Conservation (phyloP, 2,888 invertebrate genomes). For the Phrixothrix hirtus region DNA sequence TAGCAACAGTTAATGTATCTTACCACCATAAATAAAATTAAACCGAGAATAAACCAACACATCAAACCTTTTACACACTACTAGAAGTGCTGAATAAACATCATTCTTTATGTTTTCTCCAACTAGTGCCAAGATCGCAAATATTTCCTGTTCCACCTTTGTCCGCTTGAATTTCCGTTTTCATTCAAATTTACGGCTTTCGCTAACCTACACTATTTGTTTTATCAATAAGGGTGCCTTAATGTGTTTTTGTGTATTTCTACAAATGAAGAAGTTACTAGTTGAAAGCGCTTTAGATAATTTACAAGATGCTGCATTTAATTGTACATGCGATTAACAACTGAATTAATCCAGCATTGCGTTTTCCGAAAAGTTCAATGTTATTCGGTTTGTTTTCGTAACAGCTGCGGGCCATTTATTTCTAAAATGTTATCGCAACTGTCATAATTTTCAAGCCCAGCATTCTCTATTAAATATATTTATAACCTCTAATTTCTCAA, state of each 20-base stretch:
- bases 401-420: slow-evolving; percentile 17
- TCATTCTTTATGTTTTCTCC: slow-evolving; percentile 9
- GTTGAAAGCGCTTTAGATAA: slow-evolving; percentile 2
- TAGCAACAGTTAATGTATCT: no score
- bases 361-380: neutral
- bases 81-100: slow-evolving; percentile 8
- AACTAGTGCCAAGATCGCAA: slow-evolving; percentile 8
- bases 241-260: slow-evolving; percentile 12
- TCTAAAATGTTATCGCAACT: slow-evolving; percentile 10
- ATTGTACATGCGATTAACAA: neutral
- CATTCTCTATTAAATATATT: slow-evolving; percentile 1
- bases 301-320: no score
- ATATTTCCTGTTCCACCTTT: slow-evolving; percentile 16
- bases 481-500: neutral
- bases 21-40: no score
- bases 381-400: neutral
- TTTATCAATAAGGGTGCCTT: slow-evolving; percentile 7
- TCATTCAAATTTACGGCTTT: slow-evolving; percentile 11
- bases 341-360: neutral
- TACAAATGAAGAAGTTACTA: slow-evolving; percentile 4
- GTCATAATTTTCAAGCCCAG: slow-evolving; percentile 15
- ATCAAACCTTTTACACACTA: neutral
- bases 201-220: slow-evolving; percentile 13
- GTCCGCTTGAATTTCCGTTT: slow-evolving; percentile 16
- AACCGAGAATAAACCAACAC: no score